Percentiles rank a stretch among this genome's conserved stretches.
Conservation (phyloP, 2,113 vertebrate species). For the Lynx canadensis region DNA sequence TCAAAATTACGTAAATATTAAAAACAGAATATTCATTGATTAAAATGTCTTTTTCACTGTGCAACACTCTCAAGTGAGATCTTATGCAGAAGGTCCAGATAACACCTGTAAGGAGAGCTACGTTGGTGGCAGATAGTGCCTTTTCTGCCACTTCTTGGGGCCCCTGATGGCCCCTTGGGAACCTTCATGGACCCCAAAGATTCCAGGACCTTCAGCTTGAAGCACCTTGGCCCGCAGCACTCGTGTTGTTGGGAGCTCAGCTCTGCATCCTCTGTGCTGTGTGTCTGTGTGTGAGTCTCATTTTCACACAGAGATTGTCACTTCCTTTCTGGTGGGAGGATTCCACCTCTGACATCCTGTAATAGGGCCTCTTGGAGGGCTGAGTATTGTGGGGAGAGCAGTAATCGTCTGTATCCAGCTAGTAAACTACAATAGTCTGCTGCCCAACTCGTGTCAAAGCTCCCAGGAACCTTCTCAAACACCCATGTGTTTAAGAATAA, state of each 20-base stretch:
- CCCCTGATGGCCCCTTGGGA: too few species aligned
- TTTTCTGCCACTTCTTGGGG: neutral
- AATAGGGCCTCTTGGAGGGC: neutral
- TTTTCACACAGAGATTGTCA: neutral
- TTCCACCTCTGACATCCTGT: neutral
- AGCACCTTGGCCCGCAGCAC: too few species aligned
- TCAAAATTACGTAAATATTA: too few species aligned
- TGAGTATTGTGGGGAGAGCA: neutral
- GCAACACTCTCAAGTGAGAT: neutral
- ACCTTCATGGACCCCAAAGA: neutral
- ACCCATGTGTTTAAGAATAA: neutral
- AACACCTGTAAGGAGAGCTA: neutral
- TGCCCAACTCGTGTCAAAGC: neutral
- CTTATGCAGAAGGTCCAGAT: neutral
- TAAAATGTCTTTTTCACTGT: too few species aligned
- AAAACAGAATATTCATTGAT: neutral
- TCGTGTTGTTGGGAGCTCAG: rapidly evolving
- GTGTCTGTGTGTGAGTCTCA: rapidly evolving
- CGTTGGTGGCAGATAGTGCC: too few species aligned
- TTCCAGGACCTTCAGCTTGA: neutral
- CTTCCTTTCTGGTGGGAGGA: neutral
- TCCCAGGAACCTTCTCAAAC: neutral
- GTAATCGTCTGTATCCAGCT: too few species aligned
- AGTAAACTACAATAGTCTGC: neutral
- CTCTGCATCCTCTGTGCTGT: neutral